phyloP scores from a whole-genome alignment of 2,797 vertebrate species.

The Ispidina lecontei region DNA sequence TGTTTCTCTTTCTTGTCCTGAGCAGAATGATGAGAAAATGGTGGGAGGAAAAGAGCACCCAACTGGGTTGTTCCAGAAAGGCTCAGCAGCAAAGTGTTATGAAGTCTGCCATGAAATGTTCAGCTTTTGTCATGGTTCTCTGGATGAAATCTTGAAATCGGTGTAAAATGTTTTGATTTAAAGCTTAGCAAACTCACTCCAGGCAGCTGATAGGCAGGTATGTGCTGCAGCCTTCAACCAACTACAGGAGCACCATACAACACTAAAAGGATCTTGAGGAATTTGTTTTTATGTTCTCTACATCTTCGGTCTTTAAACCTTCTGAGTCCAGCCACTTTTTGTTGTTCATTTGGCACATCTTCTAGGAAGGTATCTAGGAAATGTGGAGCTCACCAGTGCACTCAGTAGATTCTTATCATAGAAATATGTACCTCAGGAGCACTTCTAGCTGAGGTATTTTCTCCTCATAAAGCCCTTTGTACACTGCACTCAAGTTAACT shows the following conservation, averaged over 20 bases:
- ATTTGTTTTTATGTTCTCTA: neutral
- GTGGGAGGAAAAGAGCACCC: neutral
- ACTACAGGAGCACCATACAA: accelerated
- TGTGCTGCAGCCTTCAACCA: accelerated
- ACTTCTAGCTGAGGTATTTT: neutral
- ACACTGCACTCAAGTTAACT: neutral
- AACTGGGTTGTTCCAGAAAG: neutral
- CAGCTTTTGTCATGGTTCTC: neutral
- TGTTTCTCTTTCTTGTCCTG: neutral
- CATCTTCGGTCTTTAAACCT: neutral
- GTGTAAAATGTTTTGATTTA: neutral
- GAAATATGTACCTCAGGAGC: neutral
- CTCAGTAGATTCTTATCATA: neutral
- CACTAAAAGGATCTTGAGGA: neutral
- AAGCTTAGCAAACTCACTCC: neutral
- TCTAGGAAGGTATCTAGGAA: neutral
- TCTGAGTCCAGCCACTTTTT: neutral
- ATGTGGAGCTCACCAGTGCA: neutral
- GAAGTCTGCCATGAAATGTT: neutral
- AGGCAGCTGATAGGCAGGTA: neutral
- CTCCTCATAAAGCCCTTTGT: neutral
- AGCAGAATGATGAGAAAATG: neutral
- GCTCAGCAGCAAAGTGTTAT: neutral
- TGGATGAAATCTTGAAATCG: neutral
- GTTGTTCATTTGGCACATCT: neutral